phyloP scores from a whole-genome alignment of 2,797 vertebrate species.

The Pteropus rufus region DNA sequence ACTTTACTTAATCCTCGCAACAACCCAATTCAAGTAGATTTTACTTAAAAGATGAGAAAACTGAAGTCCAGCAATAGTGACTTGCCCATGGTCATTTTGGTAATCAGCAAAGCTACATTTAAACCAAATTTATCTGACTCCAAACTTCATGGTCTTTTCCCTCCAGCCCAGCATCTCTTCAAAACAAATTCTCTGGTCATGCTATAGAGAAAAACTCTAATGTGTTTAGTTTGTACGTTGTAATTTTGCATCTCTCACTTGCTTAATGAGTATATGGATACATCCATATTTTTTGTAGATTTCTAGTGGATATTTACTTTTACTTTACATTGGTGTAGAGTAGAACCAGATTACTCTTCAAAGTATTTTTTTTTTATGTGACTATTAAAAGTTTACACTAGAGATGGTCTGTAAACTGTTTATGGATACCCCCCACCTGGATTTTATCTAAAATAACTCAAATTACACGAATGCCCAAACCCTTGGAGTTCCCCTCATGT shows the following conservation, averaged over 20 bases:
- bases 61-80: background rate
- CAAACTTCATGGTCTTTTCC: background rate
- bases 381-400: background rate
- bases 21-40: background rate
- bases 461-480: background rate
- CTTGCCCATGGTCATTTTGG: background rate
- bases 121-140: background rate
- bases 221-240: background rate
- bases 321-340: background rate
- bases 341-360: background rate
- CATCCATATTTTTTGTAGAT: background rate
- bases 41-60: constrained; percentile 20
- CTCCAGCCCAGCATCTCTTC: background rate
- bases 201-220: background rate
- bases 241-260: background rate
- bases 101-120: background rate
- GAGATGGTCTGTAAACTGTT: background rate
- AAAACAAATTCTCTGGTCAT: background rate
- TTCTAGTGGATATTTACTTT: background rate
- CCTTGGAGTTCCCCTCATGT: background rate
- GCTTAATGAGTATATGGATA: background rate
- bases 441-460: constrained; percentile 33
- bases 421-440: background rate
- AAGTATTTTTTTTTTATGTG: background rate
- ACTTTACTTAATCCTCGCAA: background rate